phyloP scores from a whole-genome alignment of 2,888 invertebrate genomes.

The Polyploca ridens region DNA sequence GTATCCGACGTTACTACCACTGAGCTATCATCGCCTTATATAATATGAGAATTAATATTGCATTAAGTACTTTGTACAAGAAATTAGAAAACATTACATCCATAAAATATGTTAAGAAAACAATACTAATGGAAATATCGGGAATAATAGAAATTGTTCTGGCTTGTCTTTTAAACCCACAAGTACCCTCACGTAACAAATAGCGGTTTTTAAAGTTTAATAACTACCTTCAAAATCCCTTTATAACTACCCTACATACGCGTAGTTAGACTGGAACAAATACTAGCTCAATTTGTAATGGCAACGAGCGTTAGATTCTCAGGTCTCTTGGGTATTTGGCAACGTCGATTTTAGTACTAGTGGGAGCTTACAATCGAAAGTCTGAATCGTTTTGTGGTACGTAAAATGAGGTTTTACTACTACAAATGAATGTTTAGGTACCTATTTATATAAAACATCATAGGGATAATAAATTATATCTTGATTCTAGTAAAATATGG shows the following conservation, averaged over 20 bases:
- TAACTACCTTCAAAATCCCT: background rate
- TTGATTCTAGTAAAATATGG: too few species aligned
- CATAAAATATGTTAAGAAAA: too few species aligned
- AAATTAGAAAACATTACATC: too few species aligned
- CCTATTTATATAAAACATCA: background rate
- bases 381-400: constrained; percentile 4
- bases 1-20: too few species aligned
- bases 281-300: constrained; percentile 4
- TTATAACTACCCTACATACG: background rate
- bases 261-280: background rate
- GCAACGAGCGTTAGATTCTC: constrained; percentile 9
- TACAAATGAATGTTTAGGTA: background rate
- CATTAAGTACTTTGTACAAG: too few species aligned
- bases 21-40: too few species aligned
- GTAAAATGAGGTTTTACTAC: constrained; percentile 1
- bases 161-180: too few species aligned
- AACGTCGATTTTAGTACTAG: background rate
- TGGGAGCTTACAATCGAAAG: constrained; percentile 1
- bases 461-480: too few species aligned
- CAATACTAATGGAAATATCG: too few species aligned
- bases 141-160: too few species aligned
- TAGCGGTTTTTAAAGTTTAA: too few species aligned
- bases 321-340: constrained; percentile 2
- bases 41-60: too few species aligned
- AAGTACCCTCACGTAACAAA: background rate